These are phyloP conservation scores for Cryptophagus acutangulus DNA, from an alignment of 2,888 invertebrate species.

Conservation along the genomic window DNA sequence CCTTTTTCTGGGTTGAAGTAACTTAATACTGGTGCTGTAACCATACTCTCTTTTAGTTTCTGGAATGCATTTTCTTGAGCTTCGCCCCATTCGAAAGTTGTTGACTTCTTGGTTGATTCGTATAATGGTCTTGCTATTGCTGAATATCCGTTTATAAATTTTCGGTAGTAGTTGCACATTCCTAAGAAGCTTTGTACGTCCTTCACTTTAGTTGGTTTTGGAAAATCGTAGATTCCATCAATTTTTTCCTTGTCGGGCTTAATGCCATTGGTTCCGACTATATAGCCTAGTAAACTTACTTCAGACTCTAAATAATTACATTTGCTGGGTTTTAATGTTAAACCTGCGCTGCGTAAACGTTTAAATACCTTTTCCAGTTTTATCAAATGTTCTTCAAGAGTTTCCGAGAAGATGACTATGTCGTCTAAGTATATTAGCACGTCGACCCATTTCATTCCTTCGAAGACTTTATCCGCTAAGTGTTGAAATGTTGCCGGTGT, in stretches of 20 bases:
- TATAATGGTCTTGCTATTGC: conserved; percentile 19
- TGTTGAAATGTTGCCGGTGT: conserved; percentile 26
- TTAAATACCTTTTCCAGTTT: conserved; percentile 20
- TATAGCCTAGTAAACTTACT: conserved; percentile 28
- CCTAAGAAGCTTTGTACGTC: conserved; percentile 23
- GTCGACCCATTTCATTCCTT: conserved; percentile 23
- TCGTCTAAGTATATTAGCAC: conserved; percentile 27
- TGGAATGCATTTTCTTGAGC: too few relatives aligned
- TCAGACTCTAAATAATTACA: too few relatives aligned
- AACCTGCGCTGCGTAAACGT: conserved; percentile 16
- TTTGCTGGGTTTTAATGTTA: conserved; percentile 21
- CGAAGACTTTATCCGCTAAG: conserved; percentile 22
- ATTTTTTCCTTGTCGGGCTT: conserved; percentile 21
- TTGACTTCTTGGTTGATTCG: conserved; percentile 15
- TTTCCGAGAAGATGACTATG: conserved; percentile 22
- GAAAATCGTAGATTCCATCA: conserved; percentile 23
- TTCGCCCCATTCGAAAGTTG: conserved; percentile 13
- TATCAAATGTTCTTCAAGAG: conserved; percentile 20
- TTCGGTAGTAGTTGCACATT: conserved; percentile 21
- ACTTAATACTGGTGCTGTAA: conserved; percentile 17
- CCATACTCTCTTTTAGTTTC: conserved; percentile 20
- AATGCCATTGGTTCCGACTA: too few relatives aligned
- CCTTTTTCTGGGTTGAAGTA: conserved; percentile 16
- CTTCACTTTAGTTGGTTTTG: conserved; percentile 16
- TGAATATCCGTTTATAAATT: conserved; percentile 22